These are phyloP conservation scores for Catharus fuscescens DNA, from an alignment of 2,113 vertebrate species.

Conservation along the genomic window DNA sequence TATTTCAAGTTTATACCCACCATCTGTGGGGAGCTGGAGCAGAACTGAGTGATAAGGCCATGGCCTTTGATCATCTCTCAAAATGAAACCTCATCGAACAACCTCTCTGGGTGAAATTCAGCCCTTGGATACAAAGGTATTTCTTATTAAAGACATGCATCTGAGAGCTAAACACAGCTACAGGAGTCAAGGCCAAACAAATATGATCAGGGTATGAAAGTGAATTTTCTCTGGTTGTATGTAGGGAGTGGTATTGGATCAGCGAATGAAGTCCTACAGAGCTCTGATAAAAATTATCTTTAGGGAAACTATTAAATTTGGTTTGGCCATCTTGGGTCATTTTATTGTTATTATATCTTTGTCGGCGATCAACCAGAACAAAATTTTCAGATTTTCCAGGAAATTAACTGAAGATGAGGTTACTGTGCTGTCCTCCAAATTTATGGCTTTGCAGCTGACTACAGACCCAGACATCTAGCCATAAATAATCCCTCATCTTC, in stretches of 20 bases:
- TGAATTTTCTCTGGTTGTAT: not conserved
- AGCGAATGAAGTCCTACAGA: not conserved
- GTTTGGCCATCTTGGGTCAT: not conserved
- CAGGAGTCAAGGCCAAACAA: not conserved
- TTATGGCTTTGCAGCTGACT: conserved; percentile 35
- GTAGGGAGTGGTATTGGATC: not conserved
- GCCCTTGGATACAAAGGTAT: not conserved
- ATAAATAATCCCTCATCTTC: conserved; percentile 14
- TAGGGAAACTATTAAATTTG: not conserved
- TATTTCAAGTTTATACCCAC: not conserved
- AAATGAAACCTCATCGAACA: not conserved
- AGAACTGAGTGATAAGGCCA: not conserved
- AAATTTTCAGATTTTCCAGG: conserved; percentile 52
- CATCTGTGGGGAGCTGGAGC: not conserved
- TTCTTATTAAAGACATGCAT: not conserved
- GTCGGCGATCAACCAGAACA: not conserved
- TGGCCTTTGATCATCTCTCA: conserved; percentile 1
- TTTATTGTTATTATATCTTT: conserved; percentile 46
- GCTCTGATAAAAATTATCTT: not conserved
- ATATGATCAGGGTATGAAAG: not conserved
- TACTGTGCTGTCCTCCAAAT: conserved; percentile 31
- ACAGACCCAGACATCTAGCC: not conserved
- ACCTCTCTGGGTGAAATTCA: not conserved
- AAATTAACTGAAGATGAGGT: conserved; percentile 44
- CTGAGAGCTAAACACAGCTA: not conserved